Evolutionary conservation across 2,113 vertebrate species (phyloP).

Genomic region (Nettapus auritus): DNA sequence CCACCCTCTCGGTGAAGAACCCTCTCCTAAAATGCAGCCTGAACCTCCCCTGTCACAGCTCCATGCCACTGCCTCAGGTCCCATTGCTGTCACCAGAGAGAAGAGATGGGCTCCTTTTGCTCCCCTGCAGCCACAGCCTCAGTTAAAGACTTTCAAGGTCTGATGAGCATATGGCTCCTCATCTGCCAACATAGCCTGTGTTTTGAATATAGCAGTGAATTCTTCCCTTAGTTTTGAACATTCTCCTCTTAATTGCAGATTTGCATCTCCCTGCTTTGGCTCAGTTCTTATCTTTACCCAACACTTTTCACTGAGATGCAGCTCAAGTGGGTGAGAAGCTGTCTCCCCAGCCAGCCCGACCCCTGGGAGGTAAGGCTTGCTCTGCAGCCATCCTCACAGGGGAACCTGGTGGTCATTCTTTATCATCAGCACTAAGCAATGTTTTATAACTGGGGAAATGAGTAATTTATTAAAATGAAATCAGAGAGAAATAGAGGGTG

Average conservation of each 20-base stretch:
- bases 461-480: conserved; percentile 43
- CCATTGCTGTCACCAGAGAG: not conserved
- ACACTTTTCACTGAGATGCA: not conserved
- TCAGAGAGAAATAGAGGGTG: conserved; percentile 1
- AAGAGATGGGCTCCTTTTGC: not conserved
- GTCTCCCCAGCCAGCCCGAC: not conserved
- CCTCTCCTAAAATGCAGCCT: not conserved
- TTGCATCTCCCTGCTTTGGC: not conserved
- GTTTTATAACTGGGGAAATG: conserved; percentile 33
- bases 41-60: not conserved
- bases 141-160: not conserved
- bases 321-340: not conserved
- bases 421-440: not conserved
- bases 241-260: not conserved
- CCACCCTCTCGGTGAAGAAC: too few relatives aligned
- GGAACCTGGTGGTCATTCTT: not conserved
- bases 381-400: not conserved
- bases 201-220: not conserved
- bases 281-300: not conserved
- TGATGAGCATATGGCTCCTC: not conserved
- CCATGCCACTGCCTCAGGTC: not conserved
- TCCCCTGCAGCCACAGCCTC: not conserved
- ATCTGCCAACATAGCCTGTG: not conserved
- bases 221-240: not conserved
- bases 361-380: not conserved